phyloP scores from a whole-genome alignment of 2,113 vertebrate genomes.

The Aleadryas rufinucha region DNA sequence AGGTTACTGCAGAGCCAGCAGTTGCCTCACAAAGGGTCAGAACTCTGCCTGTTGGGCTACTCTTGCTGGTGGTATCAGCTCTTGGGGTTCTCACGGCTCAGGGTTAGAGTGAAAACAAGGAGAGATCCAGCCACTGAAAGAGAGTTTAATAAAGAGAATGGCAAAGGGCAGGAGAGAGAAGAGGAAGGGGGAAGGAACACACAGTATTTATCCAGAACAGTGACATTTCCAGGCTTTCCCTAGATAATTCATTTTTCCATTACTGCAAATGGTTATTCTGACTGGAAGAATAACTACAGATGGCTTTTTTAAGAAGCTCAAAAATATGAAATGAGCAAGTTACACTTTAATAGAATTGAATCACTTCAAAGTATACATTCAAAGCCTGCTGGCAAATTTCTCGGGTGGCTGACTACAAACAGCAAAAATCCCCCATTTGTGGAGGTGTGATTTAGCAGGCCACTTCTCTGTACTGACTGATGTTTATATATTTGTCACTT shows the following conservation, averaged over 20 bases:
- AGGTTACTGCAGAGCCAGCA: not conserved
- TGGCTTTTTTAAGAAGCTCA: not conserved
- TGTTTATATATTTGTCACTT: slow-evolving; percentile 40
- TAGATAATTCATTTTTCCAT: slow-evolving; percentile 34
- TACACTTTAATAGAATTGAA: slow-evolving; percentile 18
- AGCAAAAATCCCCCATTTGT: not conserved
- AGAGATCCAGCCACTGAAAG: not conserved
- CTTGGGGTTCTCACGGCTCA: not conserved
- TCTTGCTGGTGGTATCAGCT: not conserved
- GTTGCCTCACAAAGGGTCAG: not conserved
- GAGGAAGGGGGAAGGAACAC: not conserved
- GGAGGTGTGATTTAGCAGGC: slow-evolving; percentile 20
- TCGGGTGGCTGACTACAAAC: not conserved
- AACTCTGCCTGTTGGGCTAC: not conserved
- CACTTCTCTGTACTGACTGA: not conserved
- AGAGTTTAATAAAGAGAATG: not conserved
- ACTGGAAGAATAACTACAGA: slow-evolving; percentile 32
- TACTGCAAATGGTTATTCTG: slow-evolving; percentile 27
- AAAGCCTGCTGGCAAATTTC: slow-evolving; percentile 28
- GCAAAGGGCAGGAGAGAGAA: not conserved
- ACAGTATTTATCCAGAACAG: not conserved
- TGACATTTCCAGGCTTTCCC: not conserved
- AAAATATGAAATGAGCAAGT: slow-evolving; percentile 24
- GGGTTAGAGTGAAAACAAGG: not conserved
- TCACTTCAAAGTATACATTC: slow-evolving; percentile 31